Base-by-base conservation (phyloP, 2,797 vertebrate genomes). In the Myripristis jacobus region DNA sequence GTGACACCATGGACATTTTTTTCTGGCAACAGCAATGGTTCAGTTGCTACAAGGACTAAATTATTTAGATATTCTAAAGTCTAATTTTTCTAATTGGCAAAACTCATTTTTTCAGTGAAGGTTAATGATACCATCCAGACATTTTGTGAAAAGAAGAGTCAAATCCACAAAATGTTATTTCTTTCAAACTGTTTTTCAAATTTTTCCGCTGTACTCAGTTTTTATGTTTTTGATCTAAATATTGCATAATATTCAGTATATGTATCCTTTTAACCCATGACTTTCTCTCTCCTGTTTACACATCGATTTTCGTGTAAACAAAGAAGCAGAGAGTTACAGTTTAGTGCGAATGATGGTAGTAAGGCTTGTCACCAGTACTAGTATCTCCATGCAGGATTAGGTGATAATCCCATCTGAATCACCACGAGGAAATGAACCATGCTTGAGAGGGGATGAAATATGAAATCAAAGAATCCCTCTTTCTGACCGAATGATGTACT, bases 321-420 rank as follows among this genome's bases (percentile, higher is more conserved):
- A 44, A 47, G 24, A 31, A 18, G 6, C 47, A 22, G 50, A 78
- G 46, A 62, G 57, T 31, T 57, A 41, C 61, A 53, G 24, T 31
- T 71, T 1, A 52, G 27, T n/a, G 51, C 38, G 62, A 59, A 47
- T 46, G 12, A 47, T 11, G 31, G 19, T 0, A 1, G 51, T 15
- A 34, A 29, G 27, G 12, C 24, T 51, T 43, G 6, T 18, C 44
- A 71, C 24, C 46, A 51, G 22, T 25, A 43, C 48, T 52, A 48
- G 12, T 70, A 31, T 46, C 78, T 72, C 46, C 60, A 54, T 25
- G 41, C 61, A 27, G 65, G 68, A 77, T 81, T 75, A 66, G 19
- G 38, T 38, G 41, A 38, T 73, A 75, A 82, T 72, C 62, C 77
- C 76, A 66, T 67, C 66, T 70, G 65, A 55, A 67, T 72, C 60